Conservation (phyloP, 1,140 invertebrate genomes). For the Palaemon carinicauda region DNA sequence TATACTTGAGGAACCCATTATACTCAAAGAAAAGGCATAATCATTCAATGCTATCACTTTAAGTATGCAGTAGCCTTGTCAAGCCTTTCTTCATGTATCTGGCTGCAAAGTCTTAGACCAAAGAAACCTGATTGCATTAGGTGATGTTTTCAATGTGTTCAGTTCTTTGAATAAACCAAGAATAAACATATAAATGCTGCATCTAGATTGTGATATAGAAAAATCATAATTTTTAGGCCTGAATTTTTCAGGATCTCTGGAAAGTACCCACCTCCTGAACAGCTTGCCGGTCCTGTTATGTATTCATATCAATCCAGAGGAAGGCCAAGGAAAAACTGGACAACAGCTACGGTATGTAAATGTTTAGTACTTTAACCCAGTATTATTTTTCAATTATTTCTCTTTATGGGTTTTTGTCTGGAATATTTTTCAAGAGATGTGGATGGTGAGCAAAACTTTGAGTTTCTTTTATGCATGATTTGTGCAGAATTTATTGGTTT, state of each 20-base stretch:
- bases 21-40: too few relatives aligned
- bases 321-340: constrained; percentile 57
- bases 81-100: too few relatives aligned
- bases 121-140: too few relatives aligned
- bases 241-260: constrained; percentile 38
- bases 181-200: too few relatives aligned
- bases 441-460: neutral
- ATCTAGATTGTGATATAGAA: too few relatives aligned
- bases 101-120: too few relatives aligned
- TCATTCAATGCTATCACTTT: too few relatives aligned
- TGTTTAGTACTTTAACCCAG: neutral
- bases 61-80: too few relatives aligned
- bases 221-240: neutral
- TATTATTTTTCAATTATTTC: neutral
- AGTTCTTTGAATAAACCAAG: too few relatives aligned
- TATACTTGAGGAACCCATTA: too few relatives aligned
- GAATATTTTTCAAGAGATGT: too few relatives aligned
- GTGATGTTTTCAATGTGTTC: too few relatives aligned
- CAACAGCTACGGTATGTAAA: constrained; percentile 44
- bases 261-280: constrained; percentile 55
- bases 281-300: constrained; percentile 56
- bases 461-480: neutral
- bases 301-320: constrained; percentile 57
- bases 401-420: neutral
- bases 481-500: neutral